Conservation (phyloP, 1,140 invertebrate genomes). For the Saxidomus purpurata region DNA sequence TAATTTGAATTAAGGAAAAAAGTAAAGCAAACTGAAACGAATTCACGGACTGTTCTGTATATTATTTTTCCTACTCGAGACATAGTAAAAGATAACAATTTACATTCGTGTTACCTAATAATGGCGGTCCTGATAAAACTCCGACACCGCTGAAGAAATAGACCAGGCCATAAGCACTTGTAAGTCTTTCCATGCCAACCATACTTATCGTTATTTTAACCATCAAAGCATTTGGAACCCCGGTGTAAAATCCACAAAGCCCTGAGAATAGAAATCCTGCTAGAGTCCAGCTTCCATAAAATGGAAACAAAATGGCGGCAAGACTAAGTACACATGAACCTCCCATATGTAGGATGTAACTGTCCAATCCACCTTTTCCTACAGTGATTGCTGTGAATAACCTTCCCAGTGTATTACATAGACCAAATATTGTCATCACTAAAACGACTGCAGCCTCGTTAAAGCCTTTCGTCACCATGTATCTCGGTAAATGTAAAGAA, state of each 20-base stretch:
- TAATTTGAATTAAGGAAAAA: no score
- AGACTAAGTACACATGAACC: not conserved
- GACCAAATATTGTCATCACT: slow-evolving; percentile 53
- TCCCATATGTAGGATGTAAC: slow-evolving; percentile 3
- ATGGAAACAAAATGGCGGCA: slow-evolving; percentile 4
- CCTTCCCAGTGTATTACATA: slow-evolving; percentile 39
- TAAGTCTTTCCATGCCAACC: slow-evolving; percentile 54
- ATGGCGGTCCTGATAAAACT: slow-evolving; percentile 63
- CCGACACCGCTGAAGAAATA: slow-evolving; percentile 66
- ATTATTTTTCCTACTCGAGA: no score
- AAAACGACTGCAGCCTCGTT: not conserved
- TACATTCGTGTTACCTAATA: slow-evolving; percentile 47
- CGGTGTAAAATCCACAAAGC: slow-evolving; percentile 61
- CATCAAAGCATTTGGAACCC: slow-evolving; percentile 61
- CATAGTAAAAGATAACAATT: no score
- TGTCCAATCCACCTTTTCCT: not conserved
- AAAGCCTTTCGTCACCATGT: slow-evolving; percentile 5
- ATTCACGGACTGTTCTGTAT: no score
- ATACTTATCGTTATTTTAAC: slow-evolving; percentile 57
- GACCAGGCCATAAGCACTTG: slow-evolving; percentile 54
- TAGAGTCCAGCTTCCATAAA: slow-evolving; percentile 8
- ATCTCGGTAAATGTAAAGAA: slow-evolving; percentile 60
- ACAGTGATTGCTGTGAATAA: not conserved
- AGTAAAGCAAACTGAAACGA: no score
- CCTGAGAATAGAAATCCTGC: slow-evolving; percentile 44